A percentile compares a stretch with the other conserved stretches of the same genome.
phyloP scores from a whole-genome alignment of 2,797 vertebrate genomes.

The Rhadinocentrus ornatus region DNA sequence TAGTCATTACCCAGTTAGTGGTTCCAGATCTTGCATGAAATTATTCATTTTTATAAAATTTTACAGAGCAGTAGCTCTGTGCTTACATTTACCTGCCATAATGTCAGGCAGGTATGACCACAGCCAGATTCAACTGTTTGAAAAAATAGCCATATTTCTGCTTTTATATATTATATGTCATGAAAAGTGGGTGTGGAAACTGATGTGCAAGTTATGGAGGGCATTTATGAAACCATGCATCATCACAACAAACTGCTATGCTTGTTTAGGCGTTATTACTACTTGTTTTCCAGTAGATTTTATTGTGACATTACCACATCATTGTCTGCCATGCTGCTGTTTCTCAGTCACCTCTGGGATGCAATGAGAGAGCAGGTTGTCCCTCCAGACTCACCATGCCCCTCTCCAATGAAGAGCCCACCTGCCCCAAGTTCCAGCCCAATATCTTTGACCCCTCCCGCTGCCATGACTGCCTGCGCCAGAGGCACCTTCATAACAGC shows the following conservation, averaged over 20 bases:
- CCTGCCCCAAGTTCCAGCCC: slow-evolving; percentile 87
- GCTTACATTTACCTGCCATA: not conserved
- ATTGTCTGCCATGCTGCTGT: not conserved
- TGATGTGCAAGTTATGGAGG: not conserved
- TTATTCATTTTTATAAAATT: not conserved
- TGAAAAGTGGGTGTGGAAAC: not conserved
- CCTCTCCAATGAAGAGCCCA: slow-evolving; percentile 64
- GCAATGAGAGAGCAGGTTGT: slow-evolving; percentile 50
- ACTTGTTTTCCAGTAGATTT: not conserved
- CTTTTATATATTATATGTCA: not conserved
- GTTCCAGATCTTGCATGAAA: not conserved
- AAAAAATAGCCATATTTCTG: not conserved
- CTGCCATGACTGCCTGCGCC: slow-evolving; percentile 87
- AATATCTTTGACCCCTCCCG: slow-evolving; percentile 87
- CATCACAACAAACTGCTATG: not conserved
- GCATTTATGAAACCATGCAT: not conserved
- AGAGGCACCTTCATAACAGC: slow-evolving; percentile 78
- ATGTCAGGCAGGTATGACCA: not conserved
- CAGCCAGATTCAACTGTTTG: not conserved
- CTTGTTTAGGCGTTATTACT: too few species aligned
- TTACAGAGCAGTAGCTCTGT: not conserved
- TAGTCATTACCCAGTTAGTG: slow-evolving; percentile 33
- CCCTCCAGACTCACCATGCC: slow-evolving; percentile 77
- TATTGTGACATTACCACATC: not conserved
- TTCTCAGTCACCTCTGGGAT: slow-evolving; percentile 46